Evolutionary conservation across 2,888 invertebrate species (phyloP).

Genomic region (Agapetus fuscipes): DNA sequence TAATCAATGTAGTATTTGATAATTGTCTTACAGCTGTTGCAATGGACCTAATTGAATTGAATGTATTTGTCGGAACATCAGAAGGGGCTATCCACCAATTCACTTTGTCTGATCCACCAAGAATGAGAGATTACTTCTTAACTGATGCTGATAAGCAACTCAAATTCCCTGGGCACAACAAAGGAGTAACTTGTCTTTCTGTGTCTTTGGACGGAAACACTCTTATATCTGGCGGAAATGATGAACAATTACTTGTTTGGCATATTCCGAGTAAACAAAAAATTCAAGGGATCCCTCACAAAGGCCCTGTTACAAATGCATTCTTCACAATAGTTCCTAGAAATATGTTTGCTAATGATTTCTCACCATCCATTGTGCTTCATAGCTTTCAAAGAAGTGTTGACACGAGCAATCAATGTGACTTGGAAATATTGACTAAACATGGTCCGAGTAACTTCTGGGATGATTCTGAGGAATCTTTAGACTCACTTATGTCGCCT

Average conservation of each 20-base stretch:
- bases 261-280: conserved; percentile 69
- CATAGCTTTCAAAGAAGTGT: conserved; percentile 55
- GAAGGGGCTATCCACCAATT: conserved; percentile 63
- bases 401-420: conserved; percentile 43
- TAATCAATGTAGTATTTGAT: conserved; percentile 67
- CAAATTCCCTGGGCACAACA: conserved; percentile 59
- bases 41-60: conserved; percentile 59
- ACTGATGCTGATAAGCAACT: conserved; percentile 40
- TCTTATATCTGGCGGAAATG: conserved; percentile 67
- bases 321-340: conserved; percentile 51
- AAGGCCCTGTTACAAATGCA: conserved; percentile 66
- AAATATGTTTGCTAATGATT: conserved; percentile 49
- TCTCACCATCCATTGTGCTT: conserved; percentile 46
- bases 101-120: conserved; percentile 56
- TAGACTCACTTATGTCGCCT: conserved; percentile 4
- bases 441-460: conserved; percentile 38
- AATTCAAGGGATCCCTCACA: conserved; percentile 57
- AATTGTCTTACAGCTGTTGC: conserved; percentile 57
- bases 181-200: conserved; percentile 59
- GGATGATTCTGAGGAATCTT: conserved; percentile 22
- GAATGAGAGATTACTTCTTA: conserved; percentile 55
- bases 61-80: conserved; percentile 63
- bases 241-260: conserved; percentile 70
- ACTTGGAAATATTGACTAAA: conserved; percentile 35
- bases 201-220: conserved; percentile 61